Conservation (phyloP, 2,797 vertebrate species). For the Rhinichthys osculus region DNA sequence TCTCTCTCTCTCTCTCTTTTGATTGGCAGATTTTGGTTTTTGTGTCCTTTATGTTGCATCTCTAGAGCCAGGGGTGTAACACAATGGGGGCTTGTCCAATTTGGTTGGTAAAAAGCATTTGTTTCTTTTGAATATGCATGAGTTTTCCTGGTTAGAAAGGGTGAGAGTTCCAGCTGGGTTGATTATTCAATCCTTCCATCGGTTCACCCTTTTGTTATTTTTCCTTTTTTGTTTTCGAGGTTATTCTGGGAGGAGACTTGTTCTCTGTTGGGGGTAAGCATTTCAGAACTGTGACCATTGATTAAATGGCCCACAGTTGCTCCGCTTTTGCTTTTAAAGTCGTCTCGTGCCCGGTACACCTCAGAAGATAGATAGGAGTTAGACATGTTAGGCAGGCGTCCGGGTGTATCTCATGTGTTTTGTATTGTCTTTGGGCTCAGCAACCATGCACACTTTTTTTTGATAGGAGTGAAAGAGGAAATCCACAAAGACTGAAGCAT, state of each 20-base stretch:
- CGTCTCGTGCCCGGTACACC: too few species aligned
- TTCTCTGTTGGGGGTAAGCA: neutral
- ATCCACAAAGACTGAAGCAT: too few species aligned
- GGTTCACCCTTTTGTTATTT: slow-evolving; percentile 4
- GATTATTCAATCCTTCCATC: neutral
- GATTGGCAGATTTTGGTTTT: too few species aligned
- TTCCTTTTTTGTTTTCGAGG: neutral
- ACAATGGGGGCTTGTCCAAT: neutral
- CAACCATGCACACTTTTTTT: neutral
- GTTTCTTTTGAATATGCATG: neutral
- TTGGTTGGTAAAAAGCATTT: too few species aligned
- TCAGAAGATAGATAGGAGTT: too few species aligned
- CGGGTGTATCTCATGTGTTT: neutral
- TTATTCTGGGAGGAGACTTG: slow-evolving; percentile 11
- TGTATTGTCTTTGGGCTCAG: neutral
- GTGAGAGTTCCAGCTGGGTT: slow-evolving; percentile 10
- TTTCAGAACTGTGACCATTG: neutral
- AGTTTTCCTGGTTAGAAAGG: neutral
- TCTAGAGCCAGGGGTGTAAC: too few species aligned
- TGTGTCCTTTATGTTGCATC: too few species aligned
- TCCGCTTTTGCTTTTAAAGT: too few species aligned
- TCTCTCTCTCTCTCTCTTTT: too few species aligned
- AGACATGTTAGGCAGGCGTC: neutral
- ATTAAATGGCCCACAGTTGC: too few species aligned
- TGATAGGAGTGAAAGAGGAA: neutral